Percentiles rank a stretch among this genome's conserved stretches.
Evolutionary conservation across 2,113 vertebrate species (phyloP).

Genomic region (Grus americana): DNA sequence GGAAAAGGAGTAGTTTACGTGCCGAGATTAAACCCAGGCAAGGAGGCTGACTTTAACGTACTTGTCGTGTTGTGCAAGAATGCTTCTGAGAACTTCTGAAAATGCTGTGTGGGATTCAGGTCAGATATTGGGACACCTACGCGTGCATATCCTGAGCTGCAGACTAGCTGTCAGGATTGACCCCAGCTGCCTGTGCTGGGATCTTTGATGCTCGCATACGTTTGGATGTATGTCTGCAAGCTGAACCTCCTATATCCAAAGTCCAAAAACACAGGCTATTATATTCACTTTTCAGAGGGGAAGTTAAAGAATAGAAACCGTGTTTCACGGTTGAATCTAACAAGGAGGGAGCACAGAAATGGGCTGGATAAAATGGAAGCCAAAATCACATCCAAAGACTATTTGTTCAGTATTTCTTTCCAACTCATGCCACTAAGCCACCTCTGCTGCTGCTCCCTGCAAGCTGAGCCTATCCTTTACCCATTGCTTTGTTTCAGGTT

Average conservation of each 20-base stretch:
- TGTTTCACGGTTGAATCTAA: neutral
- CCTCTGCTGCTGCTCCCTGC: neutral
- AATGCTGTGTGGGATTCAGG: neutral
- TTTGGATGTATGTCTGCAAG: neutral
- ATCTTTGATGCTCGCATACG: fast-evolving
- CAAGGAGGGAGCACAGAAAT: neutral
- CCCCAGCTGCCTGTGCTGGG: neutral
- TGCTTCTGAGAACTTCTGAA: neutral
- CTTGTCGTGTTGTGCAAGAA: neutral
- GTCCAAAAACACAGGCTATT: neutral
- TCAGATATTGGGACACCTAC: neutral
- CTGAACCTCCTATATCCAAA: neutral
- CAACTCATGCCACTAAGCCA: neutral
- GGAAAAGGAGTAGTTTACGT: neutral
- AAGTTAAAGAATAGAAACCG: neutral
- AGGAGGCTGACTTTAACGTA: neutral
- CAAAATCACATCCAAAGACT: neutral
- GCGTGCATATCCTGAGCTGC: fast-evolving
- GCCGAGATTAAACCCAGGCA: neutral
- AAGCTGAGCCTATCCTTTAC: neutral
- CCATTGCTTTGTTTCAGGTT: neutral
- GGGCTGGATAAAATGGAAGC: neutral
- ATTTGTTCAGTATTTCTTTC: neutral
- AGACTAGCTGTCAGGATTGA: neutral
- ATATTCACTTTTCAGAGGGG: neutral